A percentile compares a stretch with the other conserved stretches of the same genome.
These are phyloP conservation scores for Cotesia typhae DNA, from an alignment of 1,140 invertebrate genomes.

Conservation along the genomic window DNA sequence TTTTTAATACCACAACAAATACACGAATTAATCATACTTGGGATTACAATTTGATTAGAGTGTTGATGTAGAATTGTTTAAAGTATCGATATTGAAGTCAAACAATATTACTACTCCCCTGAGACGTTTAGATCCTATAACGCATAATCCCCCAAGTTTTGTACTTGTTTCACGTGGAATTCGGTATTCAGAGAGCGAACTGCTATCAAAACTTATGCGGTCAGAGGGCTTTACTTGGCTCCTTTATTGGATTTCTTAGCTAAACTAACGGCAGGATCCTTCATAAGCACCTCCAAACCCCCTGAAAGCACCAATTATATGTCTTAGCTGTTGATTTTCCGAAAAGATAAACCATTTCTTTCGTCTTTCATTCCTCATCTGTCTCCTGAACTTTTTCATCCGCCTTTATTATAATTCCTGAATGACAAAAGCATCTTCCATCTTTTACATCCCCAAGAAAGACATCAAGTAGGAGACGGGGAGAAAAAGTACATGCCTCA, in stretches of 20 bases:
- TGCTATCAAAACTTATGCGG: slow-evolving; percentile 56
- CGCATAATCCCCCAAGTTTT: slow-evolving; percentile 13
- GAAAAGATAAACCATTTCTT: slow-evolving; percentile 13
- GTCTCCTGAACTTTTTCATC: slow-evolving; percentile 37
- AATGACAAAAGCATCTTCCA: slow-evolving; percentile 34
- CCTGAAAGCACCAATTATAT: slow-evolving; percentile 34
- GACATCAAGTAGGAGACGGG: slow-evolving; percentile 12
- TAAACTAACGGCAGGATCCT: slow-evolving; percentile 22
- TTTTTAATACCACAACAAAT: too few relatives aligned
- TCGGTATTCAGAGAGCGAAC: slow-evolving; percentile 54
- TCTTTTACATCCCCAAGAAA: not conserved
- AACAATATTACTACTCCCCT: slow-evolving; percentile 3
- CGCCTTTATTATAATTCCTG: slow-evolving; percentile 40
- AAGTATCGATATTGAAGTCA: slow-evolving; percentile 18
- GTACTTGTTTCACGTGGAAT: slow-evolving; percentile 26
- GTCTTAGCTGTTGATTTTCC: slow-evolving; percentile 29
- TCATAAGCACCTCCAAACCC: slow-evolving; percentile 33
- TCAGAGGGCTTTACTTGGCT: slow-evolving; percentile 40
- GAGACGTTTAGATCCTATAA: slow-evolving; percentile 14
- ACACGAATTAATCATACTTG: not conserved
- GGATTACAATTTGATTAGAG: too few relatives aligned
- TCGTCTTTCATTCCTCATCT: slow-evolving; percentile 10
- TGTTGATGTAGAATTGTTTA: not conserved
- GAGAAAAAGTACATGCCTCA: slow-evolving; percentile 28
- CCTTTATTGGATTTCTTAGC: slow-evolving; percentile 55